These are phyloP conservation scores for Bolborhynchus lineola DNA, from an alignment of 2,113 vertebrate genomes.

Conservation along the genomic window DNA sequence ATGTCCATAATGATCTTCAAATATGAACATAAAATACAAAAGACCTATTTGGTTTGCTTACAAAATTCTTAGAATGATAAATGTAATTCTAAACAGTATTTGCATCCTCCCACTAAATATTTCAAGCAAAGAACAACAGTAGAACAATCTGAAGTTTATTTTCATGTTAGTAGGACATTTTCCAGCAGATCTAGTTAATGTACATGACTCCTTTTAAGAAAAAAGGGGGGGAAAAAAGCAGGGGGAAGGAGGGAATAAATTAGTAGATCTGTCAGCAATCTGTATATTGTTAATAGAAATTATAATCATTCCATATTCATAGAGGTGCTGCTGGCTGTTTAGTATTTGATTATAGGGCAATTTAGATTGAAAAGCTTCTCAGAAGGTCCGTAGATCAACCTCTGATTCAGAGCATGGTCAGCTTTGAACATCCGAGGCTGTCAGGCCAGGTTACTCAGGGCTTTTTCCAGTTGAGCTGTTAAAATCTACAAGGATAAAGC, in stretches of 20 bases:
- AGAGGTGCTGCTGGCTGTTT: neutral
- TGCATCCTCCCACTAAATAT: neutral
- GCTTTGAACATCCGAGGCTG: neutral
- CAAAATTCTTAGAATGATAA: neutral
- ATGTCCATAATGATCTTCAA: neutral
- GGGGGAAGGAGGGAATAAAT: no score
- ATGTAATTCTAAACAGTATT: neutral
- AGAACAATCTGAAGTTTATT: neutral
- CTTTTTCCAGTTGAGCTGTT: neutral
- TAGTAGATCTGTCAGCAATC: neutral
- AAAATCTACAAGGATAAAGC: neutral
- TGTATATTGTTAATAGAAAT: neutral
- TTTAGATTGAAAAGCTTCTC: neutral
- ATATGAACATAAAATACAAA: neutral
- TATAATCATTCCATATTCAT: neutral
- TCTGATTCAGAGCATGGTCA: neutral
- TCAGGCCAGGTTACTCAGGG: neutral
- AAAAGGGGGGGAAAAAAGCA: neutral
- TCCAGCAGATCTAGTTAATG: neutral
- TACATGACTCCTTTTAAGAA: neutral
- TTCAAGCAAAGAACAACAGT: neutral
- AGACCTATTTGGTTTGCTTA: neutral
- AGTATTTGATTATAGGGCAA: neutral
- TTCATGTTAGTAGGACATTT: neutral
- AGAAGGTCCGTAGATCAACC: neutral